Evolutionary conservation across 2,888 invertebrate genomes (phyloP), one percentile per base, ranked within the genome.

Genomic region (Bugula neritina): DNA sequence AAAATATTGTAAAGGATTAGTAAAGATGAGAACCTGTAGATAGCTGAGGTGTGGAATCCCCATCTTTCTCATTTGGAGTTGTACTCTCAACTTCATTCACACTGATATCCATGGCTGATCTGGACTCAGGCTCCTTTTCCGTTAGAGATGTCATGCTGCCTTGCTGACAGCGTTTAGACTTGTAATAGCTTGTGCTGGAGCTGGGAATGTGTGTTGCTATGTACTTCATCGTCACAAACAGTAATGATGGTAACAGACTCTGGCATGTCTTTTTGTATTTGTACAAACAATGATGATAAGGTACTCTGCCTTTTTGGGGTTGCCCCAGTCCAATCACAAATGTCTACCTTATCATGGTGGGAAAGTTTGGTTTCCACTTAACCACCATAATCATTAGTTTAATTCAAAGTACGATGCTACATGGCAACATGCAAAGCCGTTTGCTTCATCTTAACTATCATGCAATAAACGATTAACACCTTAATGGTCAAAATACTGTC

Each of bases 171-270:
- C 63, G 63, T n/a, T 63, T 27, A 13, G 63, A 63, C 31, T 27
- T 63, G 63, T 63, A 63, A 63, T 63, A 63, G 63, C 63, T 63
- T 1, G 63, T 63, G 34, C 63, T 63, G 10, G 63, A 63, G 63
- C 63, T 63, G 25, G 63, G 63, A 2, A 63, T 3, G 43, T 17
- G 5, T 5, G 63, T 63, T 63, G 63, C 63, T 63, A 63, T 27
- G 63, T 63, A 63, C 63, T 34, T 63, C 63, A 63, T 63, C 17
- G 43, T 43, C 43, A 13, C 63, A 63, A 63, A 63, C 63, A 63
- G 2, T n/a, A 34, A 63, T 63, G 43, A 43, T 5, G 3, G 10
- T 43, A 43, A 17, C 43, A 43, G 17, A 43, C 43, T 43, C 43
- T 43, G 10, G 17, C 43, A 43, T 43, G 43, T 43, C 5, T 43